A percentile compares a stretch with the other conserved stretches of the same genome.
These are phyloP conservation scores for Eupeodes luniger DNA, from an alignment of 2,888 invertebrate species.

Conservation along the genomic window DNA sequence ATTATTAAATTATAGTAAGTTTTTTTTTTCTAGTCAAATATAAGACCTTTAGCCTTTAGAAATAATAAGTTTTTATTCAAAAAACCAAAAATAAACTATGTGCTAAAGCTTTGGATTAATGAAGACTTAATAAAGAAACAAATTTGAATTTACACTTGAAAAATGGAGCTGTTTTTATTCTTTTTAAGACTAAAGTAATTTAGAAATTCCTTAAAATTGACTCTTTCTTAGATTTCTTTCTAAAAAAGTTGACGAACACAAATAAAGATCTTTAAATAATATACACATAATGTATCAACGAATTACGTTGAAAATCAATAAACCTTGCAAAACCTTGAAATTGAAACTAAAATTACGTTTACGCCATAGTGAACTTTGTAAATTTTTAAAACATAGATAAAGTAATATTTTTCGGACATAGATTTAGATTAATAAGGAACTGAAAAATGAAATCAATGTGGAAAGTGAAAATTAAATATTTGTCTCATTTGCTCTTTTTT, in stretches of 20 bases:
- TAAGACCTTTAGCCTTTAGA: constrained; percentile 41
- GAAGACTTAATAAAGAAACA: constrained; percentile 72
- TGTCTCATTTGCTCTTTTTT: too few species aligned
- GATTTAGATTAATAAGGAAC: too few species aligned
- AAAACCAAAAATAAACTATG: constrained; percentile 49
- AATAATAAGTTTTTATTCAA: constrained; percentile 48
- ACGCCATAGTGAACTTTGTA: background rate
- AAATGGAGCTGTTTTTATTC: background rate
- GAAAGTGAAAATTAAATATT: too few species aligned
- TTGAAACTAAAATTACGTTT: background rate
- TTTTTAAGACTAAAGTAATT: background rate
- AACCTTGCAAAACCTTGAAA: background rate
- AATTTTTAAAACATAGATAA: too few species aligned
- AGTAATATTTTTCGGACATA: too few species aligned
- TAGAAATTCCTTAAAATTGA: too few species aligned
- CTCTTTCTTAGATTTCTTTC: too few species aligned
- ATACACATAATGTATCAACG: too few species aligned
- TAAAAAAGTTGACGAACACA: too few species aligned
- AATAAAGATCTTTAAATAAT: too few species aligned
- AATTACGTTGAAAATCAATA: background rate
- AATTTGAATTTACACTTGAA: constrained; percentile 64
- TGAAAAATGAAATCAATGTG: too few species aligned
- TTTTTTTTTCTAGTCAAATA: constrained; percentile 32
- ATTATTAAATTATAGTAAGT: constrained; percentile 4
- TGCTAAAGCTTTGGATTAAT: constrained; percentile 74